Evolutionary conservation across 2,797 vertebrate genomes (phyloP), one percentile per base, ranked within the genome.

Genomic region (Moxostoma hubbsi): DNA sequence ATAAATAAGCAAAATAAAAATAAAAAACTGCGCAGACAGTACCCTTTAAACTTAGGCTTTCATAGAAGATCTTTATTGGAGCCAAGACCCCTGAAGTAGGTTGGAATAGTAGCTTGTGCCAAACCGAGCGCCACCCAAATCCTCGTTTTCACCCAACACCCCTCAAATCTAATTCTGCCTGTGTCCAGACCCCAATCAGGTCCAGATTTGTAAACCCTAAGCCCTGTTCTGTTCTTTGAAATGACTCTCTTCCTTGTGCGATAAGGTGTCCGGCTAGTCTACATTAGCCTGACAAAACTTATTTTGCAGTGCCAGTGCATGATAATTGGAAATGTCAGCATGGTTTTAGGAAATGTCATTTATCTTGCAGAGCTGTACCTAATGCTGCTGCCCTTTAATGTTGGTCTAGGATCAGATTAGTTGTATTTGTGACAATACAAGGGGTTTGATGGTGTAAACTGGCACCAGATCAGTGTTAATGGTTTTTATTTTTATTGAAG

Each of bases 301-400:
- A 91, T 92, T 91, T 92, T 89, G 84, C 91, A 88, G 88, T 93
- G 93, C 90, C 91, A 89, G 87, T 90, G 90, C 93, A 92, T 85
- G 93, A 95, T 95, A 94, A 94, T 91, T 90, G 92, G 87, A 94
- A 93, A 93, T 94, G 92, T 93, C 93, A 94, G 91, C 87, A 85
- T 91, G 91, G 92, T 93, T 93, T 93, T 89, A 86, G 88, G 87
- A 94, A 94, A 94, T 93, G 93, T 92, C 90, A 93, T 94, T 94
- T 95, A 93, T 93, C 90, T 89, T 58, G 54, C 88, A 88, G 93
- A 88, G 89, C 88, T 90, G 84, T 68, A 84, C 89, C 69, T 53
- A 55, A 62, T 71, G 66, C 62, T 51, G 86, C 88, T 91, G 90
- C 89, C 87, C 90, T 93, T 91, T 92, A 91, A 45, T 64, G 62